These are phyloP conservation scores for Campoletis raptor DNA, from an alignment of 2,888 invertebrate genomes.

Conservation along the genomic window DNA sequence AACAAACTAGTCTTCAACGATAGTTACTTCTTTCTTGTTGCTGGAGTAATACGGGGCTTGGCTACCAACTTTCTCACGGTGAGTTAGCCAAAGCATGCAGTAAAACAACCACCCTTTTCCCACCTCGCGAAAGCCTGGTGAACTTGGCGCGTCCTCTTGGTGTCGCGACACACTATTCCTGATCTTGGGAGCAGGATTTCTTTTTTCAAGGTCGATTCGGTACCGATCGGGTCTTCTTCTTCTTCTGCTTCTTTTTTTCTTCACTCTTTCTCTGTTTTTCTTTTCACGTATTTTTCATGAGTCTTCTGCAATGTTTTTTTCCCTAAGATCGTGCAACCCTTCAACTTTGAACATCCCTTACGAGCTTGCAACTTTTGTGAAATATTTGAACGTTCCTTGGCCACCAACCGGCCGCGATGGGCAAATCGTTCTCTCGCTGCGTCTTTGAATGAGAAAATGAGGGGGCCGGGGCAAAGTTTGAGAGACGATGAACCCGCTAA, in stretches of 20 bases:
- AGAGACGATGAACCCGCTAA: slow-evolving; percentile 65
- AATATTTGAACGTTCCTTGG: slow-evolving; percentile 64
- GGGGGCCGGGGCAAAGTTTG: slow-evolving; percentile 56
- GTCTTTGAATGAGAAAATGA: slow-evolving; percentile 54
- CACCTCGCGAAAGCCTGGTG: slow-evolving; percentile 70
- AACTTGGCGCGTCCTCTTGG: slow-evolving; percentile 77
- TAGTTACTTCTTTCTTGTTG: slow-evolving; percentile 84
- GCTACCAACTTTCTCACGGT: slow-evolving; percentile 81
- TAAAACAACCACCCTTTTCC: slow-evolving; percentile 17
- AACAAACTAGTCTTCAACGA: slow-evolving; percentile 83
- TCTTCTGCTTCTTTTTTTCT: not conserved
- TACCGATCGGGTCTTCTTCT: slow-evolving; percentile 20
- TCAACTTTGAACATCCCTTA: slow-evolving; percentile 42
- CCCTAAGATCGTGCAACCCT: not conserved
- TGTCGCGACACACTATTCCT: slow-evolving; percentile 52
- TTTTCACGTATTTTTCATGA: not conserved
- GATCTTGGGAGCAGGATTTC: slow-evolving; percentile 17
- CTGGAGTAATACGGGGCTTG: slow-evolving; percentile 67
- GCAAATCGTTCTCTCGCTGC: slow-evolving; percentile 61
- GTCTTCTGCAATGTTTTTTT: not conserved
- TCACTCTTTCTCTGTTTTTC: not conserved
- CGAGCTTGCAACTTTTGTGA: slow-evolving; percentile 61
- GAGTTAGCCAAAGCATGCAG: slow-evolving; percentile 63
- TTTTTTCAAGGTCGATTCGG: slow-evolving; percentile 54
- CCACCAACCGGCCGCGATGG: slow-evolving; percentile 51